Conservation (phyloP, 2,797 vertebrate genomes). For the Enteromius unitaeniatus region DNA sequence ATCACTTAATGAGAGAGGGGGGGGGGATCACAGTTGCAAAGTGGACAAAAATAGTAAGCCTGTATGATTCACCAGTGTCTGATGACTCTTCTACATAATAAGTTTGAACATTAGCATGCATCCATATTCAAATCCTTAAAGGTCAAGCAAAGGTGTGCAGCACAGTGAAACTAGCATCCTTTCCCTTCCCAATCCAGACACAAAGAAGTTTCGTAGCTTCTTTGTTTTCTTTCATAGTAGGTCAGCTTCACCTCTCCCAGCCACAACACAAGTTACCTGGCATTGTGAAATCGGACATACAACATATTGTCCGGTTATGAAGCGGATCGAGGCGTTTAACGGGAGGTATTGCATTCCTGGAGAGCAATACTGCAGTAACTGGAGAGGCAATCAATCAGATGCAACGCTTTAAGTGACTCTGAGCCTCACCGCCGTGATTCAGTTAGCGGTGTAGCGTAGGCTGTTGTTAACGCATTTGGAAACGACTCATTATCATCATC, state of each 20-base stretch:
- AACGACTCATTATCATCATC: conserved; percentile 74
- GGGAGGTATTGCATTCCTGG: conserved; percentile 58
- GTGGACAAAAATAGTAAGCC: conserved; percentile 44
- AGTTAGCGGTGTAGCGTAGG: conserved; percentile 70
- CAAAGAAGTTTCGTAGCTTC: conserved; percentile 9
- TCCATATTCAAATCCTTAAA: conserved; percentile 45
- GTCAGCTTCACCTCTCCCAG: conserved; percentile 15
- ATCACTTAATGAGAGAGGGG: conserved; percentile 4
- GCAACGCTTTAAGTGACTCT: conserved; percentile 37
- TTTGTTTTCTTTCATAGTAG: background rate
- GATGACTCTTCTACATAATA: conserved; percentile 36
- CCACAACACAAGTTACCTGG: conserved; percentile 29
- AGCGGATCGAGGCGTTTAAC: background rate
- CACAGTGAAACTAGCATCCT: conserved; percentile 11
- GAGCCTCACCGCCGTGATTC: conserved; percentile 50
- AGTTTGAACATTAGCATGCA: conserved; percentile 39
- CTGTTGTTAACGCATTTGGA: conserved; percentile 73
- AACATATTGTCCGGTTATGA: conserved; percentile 22
- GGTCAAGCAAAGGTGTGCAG: conserved; percentile 33
- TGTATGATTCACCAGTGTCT: conserved; percentile 38
- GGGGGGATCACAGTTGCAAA: background rate
- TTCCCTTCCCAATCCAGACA: background rate
- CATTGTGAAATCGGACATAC: conserved; percentile 43
- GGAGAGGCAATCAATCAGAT: conserved; percentile 49
- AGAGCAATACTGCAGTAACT: conserved; percentile 55